Evolutionary conservation across 2,113 vertebrate species (phyloP).

Genomic region (Sminthopsis crassicaudata): DNA sequence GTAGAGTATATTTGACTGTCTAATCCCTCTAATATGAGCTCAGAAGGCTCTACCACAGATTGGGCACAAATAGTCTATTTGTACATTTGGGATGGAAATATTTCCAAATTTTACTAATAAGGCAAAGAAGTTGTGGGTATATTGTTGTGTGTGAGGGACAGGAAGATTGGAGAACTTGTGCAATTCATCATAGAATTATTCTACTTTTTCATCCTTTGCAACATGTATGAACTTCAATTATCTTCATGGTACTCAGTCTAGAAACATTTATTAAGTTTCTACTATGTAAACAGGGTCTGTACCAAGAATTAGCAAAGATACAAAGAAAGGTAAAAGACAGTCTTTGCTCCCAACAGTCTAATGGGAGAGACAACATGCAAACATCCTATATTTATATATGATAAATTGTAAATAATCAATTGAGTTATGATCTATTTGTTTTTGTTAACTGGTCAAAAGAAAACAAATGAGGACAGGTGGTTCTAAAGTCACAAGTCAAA

Average conservation of each 20-base stretch:
- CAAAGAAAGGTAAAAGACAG: neutral
- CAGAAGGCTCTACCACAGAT: neutral
- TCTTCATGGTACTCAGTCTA: neutral
- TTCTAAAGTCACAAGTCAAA: neutral
- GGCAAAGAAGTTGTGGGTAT: neutral
- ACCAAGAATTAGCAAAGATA: neutral
- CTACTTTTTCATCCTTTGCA: neutral
- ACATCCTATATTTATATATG: neutral
- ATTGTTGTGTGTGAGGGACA: neutral
- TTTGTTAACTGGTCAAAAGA: neutral
- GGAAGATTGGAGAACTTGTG: neutral
- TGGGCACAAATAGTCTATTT: neutral
- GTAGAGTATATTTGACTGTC: no score
- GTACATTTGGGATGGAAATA: neutral
- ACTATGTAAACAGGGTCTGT: neutral
- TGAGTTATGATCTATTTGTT: neutral
- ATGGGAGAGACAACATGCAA: neutral
- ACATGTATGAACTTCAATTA: neutral
- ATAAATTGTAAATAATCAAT: neutral
- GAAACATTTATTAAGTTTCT: neutral
- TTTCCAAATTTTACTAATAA: neutral
- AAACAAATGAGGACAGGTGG: neutral
- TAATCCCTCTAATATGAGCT: neutral
- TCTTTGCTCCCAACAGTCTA: neutral
- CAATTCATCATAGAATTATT: neutral